Percentiles rank a stretch among this genome's conserved stretches.
These are phyloP conservation scores for Ceriagrion tenellum DNA, from an alignment of 2,888 invertebrate species.

Conservation along the genomic window DNA sequence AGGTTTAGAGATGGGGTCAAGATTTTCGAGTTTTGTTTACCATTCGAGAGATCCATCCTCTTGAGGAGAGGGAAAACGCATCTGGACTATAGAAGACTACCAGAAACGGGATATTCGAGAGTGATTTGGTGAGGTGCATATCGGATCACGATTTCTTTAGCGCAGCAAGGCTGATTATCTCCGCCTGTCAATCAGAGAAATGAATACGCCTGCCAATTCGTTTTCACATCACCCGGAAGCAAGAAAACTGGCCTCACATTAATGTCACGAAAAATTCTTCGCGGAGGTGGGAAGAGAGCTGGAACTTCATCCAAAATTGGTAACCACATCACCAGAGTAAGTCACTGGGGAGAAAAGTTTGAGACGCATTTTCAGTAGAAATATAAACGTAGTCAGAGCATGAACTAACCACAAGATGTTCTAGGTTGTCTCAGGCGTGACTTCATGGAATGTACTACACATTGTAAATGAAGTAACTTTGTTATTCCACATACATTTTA, in stretches of 20 bases:
- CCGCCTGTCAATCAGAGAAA: neutral
- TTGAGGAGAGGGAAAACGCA: neutral
- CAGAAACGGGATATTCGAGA: neutral
- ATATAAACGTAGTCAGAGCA: no score
- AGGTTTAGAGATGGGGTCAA: neutral
- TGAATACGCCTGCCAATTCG: neutral
- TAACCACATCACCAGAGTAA: no score
- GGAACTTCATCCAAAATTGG: no score
- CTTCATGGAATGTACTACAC: no score
- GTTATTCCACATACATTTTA: no score
- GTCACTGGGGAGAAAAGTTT: no score
- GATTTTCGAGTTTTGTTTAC: neutral
- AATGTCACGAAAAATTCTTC: neutral
- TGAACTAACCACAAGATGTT: no score
- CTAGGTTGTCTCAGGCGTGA: no score
- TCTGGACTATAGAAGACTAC: neutral
- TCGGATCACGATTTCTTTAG: neutral
- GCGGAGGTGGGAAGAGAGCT: no score
- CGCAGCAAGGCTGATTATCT: neutral
- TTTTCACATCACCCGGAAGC: neutral
- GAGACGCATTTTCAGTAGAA: no score
- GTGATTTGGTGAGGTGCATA: neutral
- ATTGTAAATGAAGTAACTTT: no score
- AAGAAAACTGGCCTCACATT: neutral
- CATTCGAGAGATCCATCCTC: neutral